These are phyloP conservation scores for Rhamphomyia laevipes DNA, from an alignment of 2,888 invertebrate genomes.

Conservation along the genomic window DNA sequence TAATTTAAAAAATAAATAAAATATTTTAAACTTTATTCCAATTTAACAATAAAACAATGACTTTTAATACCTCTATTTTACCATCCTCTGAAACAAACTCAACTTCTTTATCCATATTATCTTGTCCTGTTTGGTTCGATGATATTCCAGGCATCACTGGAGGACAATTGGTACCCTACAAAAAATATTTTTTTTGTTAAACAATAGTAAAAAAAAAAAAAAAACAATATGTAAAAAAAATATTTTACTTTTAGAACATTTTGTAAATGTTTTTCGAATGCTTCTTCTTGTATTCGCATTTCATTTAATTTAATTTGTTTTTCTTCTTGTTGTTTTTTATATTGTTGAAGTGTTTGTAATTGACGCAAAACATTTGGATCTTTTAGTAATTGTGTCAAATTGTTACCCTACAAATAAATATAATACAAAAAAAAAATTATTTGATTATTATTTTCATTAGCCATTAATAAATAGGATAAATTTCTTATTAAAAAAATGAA, in stretches of 20 bases:
- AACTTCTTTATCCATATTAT: conserved; percentile 50
- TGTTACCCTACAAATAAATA: conserved; percentile 30
- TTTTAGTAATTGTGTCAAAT: conserved; percentile 43
- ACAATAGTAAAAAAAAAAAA: neutral
- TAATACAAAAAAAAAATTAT: conserved; percentile 3
- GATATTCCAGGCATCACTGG: too few species aligned
- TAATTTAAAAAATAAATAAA: neutral
- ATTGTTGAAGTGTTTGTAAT: conserved; percentile 57
- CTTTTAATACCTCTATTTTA: conserved; percentile 32
- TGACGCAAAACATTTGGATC: conserved; percentile 85
- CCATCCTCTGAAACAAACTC: conserved; percentile 52
- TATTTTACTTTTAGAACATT: conserved; percentile 55
- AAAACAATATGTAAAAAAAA: conserved; percentile 2
- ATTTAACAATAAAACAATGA: neutral
- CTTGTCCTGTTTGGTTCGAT: neutral
- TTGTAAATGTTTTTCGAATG: conserved; percentile 62
- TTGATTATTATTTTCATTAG: neutral
- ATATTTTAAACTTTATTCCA: neutral
- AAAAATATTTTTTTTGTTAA: neutral
- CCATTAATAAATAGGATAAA: neutral
- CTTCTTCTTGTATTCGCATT: conserved; percentile 62
- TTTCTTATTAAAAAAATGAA: neutral
- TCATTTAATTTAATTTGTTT: conserved; percentile 55
- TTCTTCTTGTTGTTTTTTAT: conserved; percentile 49
- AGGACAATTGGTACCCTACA: neutral